These are phyloP conservation scores for Poecilobothrus nobilitatus DNA, from an alignment of 2,888 invertebrate genomes.

Conservation along the genomic window DNA sequence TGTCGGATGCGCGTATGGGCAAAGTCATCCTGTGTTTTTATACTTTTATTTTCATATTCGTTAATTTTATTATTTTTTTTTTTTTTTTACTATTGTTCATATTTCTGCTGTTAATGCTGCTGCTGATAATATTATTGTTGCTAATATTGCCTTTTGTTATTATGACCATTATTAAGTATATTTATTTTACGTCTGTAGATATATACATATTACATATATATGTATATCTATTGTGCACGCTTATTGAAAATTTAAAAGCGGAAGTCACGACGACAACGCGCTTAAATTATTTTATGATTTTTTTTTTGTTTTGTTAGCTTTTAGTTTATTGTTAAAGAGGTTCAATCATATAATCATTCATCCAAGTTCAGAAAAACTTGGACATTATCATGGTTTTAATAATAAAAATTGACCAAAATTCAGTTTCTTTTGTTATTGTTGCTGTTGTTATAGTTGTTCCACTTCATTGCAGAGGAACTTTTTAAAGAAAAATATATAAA, in stretches of 20 bases:
- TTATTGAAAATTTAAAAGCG: conserved; percentile 4
- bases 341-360: too few relatives aligned
- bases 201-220: too few relatives aligned
- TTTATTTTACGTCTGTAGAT: too few relatives aligned
- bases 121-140: neutral
- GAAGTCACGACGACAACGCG: conserved; percentile 5
- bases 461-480: neutral
- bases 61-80: too few relatives aligned
- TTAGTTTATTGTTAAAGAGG: too few relatives aligned
- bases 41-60: too few relatives aligned
- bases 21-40: too few relatives aligned
- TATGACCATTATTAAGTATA: too few relatives aligned
- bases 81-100: neutral
- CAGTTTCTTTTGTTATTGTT: too few relatives aligned
- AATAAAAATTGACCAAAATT: too few relatives aligned
- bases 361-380: neutral
- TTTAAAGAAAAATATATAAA: neutral
- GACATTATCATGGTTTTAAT: neutral
- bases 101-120: neutral
- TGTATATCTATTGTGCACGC: neutral
- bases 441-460: neutral
- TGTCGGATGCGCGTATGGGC: too few relatives aligned
- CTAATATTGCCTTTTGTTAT: neutral
- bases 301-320: too few relatives aligned
- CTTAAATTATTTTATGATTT: neutral